Percentiles rank a stretch among this genome's conserved stretches.
Evolutionary conservation across 2,797 vertebrate species (phyloP).

Genomic region (Tympanoctomys barrerae): DNA sequence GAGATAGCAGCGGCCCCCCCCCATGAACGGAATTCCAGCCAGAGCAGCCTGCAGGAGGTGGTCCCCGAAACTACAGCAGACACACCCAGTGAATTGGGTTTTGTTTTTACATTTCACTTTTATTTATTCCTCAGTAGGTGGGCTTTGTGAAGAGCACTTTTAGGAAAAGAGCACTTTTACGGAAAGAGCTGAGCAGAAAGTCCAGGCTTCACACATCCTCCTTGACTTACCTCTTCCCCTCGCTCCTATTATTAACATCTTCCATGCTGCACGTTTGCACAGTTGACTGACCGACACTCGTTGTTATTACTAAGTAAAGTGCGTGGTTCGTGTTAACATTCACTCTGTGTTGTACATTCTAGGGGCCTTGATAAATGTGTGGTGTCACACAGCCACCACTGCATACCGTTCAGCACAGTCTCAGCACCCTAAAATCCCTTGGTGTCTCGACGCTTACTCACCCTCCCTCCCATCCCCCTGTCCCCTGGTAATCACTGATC

Average conservation of each 20-base stretch:
- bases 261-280: background rate
- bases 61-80: background rate
- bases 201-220: background rate
- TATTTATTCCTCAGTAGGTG: constrained; percentile 11
- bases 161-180: too few relatives aligned
- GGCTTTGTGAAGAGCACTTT: background rate
- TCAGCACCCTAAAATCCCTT: background rate
- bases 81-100: background rate
- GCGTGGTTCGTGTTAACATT: background rate
- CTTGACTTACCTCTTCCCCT: too few relatives aligned
- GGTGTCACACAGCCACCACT: background rate
- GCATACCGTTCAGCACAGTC: background rate
- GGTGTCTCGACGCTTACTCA: background rate
- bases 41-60: background rate
- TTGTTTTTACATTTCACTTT: constrained; percentile 14
- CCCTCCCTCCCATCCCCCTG: background rate
- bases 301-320: background rate
- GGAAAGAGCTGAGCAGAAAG: constrained; percentile 55
- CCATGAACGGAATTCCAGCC: background rate
- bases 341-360: background rate
- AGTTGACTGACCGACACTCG: background rate
- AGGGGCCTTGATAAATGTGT: background rate
- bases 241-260: background rate
- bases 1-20: background rate
- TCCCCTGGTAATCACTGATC: background rate